Conservation (phyloP, 2,888 invertebrate species). For the Diogma glabrata region DNA sequence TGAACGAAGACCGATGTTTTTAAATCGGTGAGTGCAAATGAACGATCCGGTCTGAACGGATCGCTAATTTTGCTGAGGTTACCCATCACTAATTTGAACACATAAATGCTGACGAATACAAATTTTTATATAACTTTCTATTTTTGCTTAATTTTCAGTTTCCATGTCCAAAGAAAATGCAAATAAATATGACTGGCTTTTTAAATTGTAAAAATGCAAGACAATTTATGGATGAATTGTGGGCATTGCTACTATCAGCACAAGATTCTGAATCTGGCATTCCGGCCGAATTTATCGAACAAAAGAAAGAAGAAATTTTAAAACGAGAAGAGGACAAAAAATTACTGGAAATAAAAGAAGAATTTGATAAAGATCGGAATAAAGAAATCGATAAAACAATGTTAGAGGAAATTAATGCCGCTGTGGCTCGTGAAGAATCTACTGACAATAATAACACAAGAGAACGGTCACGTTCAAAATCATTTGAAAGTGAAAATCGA, state of each 20-base stretch:
- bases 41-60: too few relatives aligned
- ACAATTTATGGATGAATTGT: conserved; percentile 94
- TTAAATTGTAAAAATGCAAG: conserved; percentile 95
- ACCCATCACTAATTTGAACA: too few relatives aligned
- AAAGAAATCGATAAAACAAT: conserved; percentile 10
- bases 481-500: neutral
- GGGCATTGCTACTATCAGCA: conserved; percentile 89
- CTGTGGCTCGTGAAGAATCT: neutral
- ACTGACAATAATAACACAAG: neutral
- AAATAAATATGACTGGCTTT: conserved; percentile 99
- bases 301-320: conserved; percentile 93
- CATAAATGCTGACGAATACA: too few relatives aligned
- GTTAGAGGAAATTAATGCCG: conserved; percentile 21
- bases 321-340: conserved; percentile 46
- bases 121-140: too few relatives aligned
- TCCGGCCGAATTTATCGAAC: conserved; percentile 85
- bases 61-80: too few relatives aligned
- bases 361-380: conserved; percentile 9
- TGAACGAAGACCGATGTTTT: too few relatives aligned
- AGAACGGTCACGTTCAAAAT: neutral
- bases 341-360: conserved; percentile 9
- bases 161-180: conserved; percentile 97
- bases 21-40: too few relatives aligned
- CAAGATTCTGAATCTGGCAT: conserved; percentile 93
- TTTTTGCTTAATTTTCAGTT: conserved; percentile 63